Evolutionary conservation across 1,140 invertebrate species (phyloP), one percentile per base, ranked within the genome.

Genomic region (Drosophila paulistorum): DNA sequence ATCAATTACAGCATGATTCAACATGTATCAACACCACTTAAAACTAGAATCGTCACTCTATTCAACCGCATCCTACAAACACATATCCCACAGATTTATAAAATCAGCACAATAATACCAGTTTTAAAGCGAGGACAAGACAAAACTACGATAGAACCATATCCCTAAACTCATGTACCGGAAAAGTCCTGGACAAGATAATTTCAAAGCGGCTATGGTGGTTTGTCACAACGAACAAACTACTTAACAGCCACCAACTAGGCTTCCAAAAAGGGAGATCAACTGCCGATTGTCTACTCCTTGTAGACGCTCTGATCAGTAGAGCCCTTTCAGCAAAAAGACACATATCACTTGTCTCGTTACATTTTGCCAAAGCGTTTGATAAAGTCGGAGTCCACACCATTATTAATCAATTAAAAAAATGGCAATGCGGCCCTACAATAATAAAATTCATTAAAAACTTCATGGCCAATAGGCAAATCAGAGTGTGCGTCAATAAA

Each of bases 91-190:
- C 30, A 30, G 30, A 30, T 30, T 30, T 30, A 30, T 30, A 42
- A 42, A 42, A 14, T 11, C 1, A 14, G 11, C 41, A 42, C 41
- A n/a, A 42, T n/a, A 42, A 5, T 42, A n/a, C 41, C 41, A n/a
- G n/a, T 42, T n/a, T n/a, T 42, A n/a, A 42, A 42, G 41, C 41
- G 13, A n/a, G 41, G 41, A n/a, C 41, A n/a, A 42, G 41, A 42
- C n/a, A 42, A n/a, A 42, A n/a, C 10, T n/a, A n/a, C 11, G n/a
- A n/a, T 42, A 42, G n/a, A 13, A n/a, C 41, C 5, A 42, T 42
- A 42, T n/a, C 41, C 10, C 41, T 42, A 11, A n/a, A 42, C 11
- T 6, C 41, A 42, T 42, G 10, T n/a, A 42, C 14, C 11, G 41
- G 10, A 13, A 42, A 13, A 42, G 13, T 42, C 13, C 13, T 42